A percentile compares a stretch with the other conserved stretches of the same genome.
phyloP scores from a whole-genome alignment of 1,140 invertebrate genomes.

The Geopemphigus sp. region DNA sequence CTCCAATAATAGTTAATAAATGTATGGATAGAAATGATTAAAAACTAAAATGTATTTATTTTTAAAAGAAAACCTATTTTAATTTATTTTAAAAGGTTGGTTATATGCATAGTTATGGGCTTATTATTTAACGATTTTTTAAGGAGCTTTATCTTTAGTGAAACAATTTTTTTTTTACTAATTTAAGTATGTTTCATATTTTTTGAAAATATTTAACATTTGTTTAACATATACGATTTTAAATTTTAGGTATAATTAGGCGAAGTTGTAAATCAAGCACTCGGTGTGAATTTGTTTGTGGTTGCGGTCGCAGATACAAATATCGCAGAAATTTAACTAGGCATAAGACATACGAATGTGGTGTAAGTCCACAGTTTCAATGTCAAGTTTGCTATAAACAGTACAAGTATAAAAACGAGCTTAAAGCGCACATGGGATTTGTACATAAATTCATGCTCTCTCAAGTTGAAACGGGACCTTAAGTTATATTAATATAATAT shows the following conservation, averaged over 20 bases:
- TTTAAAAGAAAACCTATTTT: too few relatives aligned
- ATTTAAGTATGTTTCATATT: too few relatives aligned
- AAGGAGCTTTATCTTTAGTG: too few relatives aligned
- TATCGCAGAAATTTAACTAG: conserved; percentile 50
- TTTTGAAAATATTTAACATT: too few relatives aligned
- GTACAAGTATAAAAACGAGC: conserved; percentile 50
- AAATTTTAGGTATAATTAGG: background rate
- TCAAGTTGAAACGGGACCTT: conserved; percentile 14
- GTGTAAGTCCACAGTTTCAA: conserved; percentile 50
- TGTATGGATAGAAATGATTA: too few relatives aligned
- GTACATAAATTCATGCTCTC: conserved; percentile 36
- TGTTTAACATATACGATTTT: too few relatives aligned
- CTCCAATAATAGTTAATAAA: too few relatives aligned
- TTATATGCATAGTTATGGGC: too few relatives aligned
- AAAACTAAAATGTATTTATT: too few relatives aligned
- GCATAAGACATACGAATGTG: conserved; percentile 53
- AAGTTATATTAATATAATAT: conserved; percentile 2
- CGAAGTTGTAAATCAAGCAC: conserved; percentile 3
- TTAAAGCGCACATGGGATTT: conserved; percentile 49
- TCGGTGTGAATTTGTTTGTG: conserved; percentile 22
- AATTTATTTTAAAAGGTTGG: too few relatives aligned
- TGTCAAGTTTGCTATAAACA: conserved; percentile 51
- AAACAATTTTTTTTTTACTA: too few relatives aligned
- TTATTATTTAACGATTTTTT: too few relatives aligned
- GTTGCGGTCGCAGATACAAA: conserved; percentile 34